Base-by-base conservation (phyloP, 1,140 invertebrate species). In the Drosophila sucinea region DNA sequence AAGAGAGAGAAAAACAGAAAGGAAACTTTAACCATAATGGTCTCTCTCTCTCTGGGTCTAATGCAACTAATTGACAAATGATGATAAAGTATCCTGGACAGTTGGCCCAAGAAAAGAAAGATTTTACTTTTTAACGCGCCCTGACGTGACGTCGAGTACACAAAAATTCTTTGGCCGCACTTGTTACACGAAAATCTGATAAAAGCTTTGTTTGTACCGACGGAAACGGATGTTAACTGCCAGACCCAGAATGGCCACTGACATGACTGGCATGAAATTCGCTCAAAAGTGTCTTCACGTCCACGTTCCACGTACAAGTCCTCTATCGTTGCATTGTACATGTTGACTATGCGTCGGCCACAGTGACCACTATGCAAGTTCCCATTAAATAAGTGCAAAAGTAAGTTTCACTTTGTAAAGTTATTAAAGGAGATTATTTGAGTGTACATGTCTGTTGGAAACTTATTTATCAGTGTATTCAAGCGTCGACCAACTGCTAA, bases 31-130 rank as follows among this genome's bases (percentile, higher is more conserved):
- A 27, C 30, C 55, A 10, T 56, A 56, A 56, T 56, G 30, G 27
- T 32, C 55, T 57, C 55, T 33, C n/a, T 32, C 55, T 57, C 55
- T 33, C n/a, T 35, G 32, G 29, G 30, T 11, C 55, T 71, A 72
- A 76, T 78, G 76, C 80, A 87, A 87, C 84, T 87, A 87, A 87
- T 87, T 87, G 83, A 89, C 83, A 87, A 87, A 87, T 87, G 83
- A 89, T 87, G 83, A 87, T 89, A 89, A 83, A 87, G 84, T 87
- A 77, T 89, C 84, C 67, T 32, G 80, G 69, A 67, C 82, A 60
- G 70, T 27, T 27, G 29, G 73, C 54, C 38, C 5, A 60, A 74
- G 58, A 33, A 51, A 35, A 55, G 44, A 67, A 77, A 77, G 79
- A 71, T 70, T 73, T 64, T 74, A 80, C 79, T 73, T 70, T 73